These are phyloP conservation scores for Leptopterna dolabrata DNA, from an alignment of 2,888 invertebrate genomes.

Conservation along the genomic window DNA sequence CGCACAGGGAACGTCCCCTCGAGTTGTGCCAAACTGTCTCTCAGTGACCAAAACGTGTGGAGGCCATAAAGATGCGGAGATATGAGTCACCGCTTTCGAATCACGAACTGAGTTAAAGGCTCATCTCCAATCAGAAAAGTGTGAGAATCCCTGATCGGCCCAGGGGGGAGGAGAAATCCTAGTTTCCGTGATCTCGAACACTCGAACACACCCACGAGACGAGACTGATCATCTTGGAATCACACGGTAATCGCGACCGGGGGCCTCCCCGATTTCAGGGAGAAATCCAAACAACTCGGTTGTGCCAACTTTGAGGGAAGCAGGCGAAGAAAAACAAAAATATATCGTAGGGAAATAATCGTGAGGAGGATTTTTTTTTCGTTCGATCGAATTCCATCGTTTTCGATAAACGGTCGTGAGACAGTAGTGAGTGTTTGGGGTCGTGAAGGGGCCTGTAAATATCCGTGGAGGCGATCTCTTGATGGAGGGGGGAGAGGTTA, in stretches of 20 bases:
- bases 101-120: not conserved
- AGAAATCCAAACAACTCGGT: not conserved
- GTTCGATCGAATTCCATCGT: conserved; percentile 19
- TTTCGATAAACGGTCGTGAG: conserved; percentile 35
- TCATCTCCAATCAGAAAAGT: not conserved
- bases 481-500: not conserved
- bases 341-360: not conserved
- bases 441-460: not conserved
- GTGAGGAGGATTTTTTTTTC: conserved; percentile 12
- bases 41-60: not conserved
- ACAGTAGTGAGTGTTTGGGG: conserved; percentile 26
- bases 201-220: not conserved
- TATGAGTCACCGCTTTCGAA: not conserved
- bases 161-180: not conserved
- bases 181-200: not conserved
- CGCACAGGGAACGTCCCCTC: too few species aligned
- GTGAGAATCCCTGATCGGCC: not conserved
- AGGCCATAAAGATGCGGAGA: not conserved
- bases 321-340: not conserved
- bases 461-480: not conserved
- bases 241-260: not conserved
- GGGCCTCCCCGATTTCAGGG: not conserved
- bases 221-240: not conserved
- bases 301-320: not conserved
- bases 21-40: not conserved